Conservation (phyloP, 2,797 vertebrate species). For the Myoxocephalus aenaeus region DNA sequence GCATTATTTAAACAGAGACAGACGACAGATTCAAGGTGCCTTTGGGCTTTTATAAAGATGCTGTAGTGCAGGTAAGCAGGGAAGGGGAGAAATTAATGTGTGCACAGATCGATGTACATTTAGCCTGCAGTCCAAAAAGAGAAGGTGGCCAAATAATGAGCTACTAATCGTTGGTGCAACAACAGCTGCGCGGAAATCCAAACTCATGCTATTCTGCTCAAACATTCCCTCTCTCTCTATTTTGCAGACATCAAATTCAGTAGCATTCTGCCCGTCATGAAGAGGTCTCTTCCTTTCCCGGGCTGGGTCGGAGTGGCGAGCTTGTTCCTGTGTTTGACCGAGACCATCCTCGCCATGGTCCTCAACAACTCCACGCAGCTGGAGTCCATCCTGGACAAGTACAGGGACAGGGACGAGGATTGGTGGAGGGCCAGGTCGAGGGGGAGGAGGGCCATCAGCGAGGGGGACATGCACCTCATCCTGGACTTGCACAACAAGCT, state of each 20-base stretch:
- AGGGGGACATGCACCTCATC: constrained; percentile 96
- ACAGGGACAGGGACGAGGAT: constrained; percentile 89
- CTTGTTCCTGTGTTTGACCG: constrained; percentile 86
- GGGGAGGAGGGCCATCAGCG: constrained; percentile 94
- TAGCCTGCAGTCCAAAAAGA: not conserved
- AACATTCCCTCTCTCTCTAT: constrained; percentile 15
- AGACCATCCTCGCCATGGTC: constrained; percentile 83
- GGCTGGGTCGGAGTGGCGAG: constrained; percentile 82
- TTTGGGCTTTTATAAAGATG: not conserved
- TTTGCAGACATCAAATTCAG: constrained; percentile 47
- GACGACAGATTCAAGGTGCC: constrained; percentile 5
- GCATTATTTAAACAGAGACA: constrained; percentile 41
- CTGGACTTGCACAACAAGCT: constrained; percentile 98
- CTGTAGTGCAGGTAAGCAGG: not conserved
- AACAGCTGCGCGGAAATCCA: not conserved
- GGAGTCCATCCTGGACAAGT: constrained; percentile 91
- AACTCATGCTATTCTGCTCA: not conserved
- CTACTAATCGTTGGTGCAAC: not conserved
- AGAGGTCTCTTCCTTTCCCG: constrained; percentile 68
- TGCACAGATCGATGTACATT: not conserved
- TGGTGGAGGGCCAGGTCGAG: constrained; percentile 92
- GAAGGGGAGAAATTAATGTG: not conserved
- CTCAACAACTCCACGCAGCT: constrained; percentile 89
- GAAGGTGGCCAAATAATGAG: not conserved
- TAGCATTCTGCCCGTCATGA: constrained; percentile 82